Conservation (phyloP, 2,113 vertebrate species). For the Phaethornis superciliosus region DNA sequence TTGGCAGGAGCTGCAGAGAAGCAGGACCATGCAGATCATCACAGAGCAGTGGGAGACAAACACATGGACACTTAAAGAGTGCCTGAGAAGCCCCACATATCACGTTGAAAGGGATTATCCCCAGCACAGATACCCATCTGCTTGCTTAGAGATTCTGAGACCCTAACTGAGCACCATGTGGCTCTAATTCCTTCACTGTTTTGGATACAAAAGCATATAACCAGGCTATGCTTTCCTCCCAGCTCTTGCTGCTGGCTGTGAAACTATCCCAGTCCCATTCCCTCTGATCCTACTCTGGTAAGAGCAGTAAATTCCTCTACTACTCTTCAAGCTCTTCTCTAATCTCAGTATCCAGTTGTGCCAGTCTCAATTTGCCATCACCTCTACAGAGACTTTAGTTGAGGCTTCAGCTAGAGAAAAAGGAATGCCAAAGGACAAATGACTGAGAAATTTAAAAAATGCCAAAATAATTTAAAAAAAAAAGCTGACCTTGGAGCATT, state of each 20-base stretch:
- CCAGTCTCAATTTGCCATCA: neutral
- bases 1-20: neutral
- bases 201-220: neutral
- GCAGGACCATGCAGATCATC: neutral
- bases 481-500: neutral
- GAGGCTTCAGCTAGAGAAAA: neutral
- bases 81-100: neutral
- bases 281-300: neutral
- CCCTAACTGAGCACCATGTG: fast-evolving
- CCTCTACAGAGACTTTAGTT: neutral
- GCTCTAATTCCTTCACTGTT: neutral
- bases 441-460: neutral
- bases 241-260: neutral
- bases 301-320: neutral
- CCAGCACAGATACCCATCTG: neutral
- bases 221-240: neutral
- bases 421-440: neutral
- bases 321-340: neutral
- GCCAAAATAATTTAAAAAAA: neutral
- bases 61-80: neutral
- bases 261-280: neutral
- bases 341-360: neutral
- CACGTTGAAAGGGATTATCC: neutral
- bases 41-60: neutral
- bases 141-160: neutral